phyloP scores from a whole-genome alignment of 2,797 vertebrate species.

The Hylomyscus alleni region DNA sequence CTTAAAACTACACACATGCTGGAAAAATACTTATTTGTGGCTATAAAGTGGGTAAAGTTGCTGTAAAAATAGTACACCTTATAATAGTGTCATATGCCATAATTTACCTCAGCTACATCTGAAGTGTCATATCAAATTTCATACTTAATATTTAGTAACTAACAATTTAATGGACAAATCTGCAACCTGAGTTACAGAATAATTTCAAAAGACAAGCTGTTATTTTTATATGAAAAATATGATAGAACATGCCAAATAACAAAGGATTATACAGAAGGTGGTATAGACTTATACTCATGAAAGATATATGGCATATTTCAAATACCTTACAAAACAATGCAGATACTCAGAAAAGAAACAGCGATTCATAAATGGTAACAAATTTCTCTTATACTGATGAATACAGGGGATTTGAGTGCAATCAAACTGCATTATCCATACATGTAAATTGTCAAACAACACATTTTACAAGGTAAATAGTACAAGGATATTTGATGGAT shows the following conservation, averaged over 20 bases:
- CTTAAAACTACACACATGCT: conserved; percentile 81
- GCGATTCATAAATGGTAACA: neutral
- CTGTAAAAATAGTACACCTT: conserved; percentile 88
- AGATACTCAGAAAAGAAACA: neutral
- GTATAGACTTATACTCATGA: conserved; percentile 35
- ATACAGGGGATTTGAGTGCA: neutral
- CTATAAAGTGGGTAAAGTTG: conserved; percentile 84
- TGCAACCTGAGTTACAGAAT: conserved; percentile 70
- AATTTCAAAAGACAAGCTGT: conserved; percentile 66
- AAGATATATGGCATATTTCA: conserved; percentile 46
- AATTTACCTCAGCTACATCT: conserved; percentile 86
- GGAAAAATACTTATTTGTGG: conserved; percentile 88
- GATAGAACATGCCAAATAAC: conserved; percentile 23
- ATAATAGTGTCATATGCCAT: conserved; percentile 85
- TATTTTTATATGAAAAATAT: conserved; percentile 15
- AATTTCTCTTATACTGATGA: conserved; percentile 37
- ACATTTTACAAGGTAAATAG: conserved; percentile 28
- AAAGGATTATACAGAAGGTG: conserved; percentile 26
- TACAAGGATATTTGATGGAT: neutral
- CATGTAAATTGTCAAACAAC: neutral
- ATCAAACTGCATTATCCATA: neutral
- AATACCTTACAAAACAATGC: conserved; percentile 15
- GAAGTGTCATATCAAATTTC: conserved; percentile 85
- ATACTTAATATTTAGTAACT: conserved; percentile 89
- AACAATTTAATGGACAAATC: conserved; percentile 87